Evolutionary conservation across 2,888 invertebrate genomes (phyloP), one percentile per base, ranked within the genome.

Genomic region (Caenorhabditis sp.): DNA sequence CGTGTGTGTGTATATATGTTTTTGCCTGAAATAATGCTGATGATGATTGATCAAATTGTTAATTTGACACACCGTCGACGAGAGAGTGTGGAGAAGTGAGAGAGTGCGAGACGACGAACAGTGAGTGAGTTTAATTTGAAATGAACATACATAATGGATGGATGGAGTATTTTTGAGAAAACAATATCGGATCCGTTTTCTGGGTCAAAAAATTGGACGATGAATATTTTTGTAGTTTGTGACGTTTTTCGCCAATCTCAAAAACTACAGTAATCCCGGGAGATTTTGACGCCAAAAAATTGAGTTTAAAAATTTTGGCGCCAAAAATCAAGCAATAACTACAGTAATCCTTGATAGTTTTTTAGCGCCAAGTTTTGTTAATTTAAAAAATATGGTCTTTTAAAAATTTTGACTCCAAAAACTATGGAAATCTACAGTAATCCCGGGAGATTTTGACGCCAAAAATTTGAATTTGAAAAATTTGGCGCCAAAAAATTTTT

Each of bases 41-140:
- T 50, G 63, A 69, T 69, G 69, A 69, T 69, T 69, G 69, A 69
- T 69, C 69, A 69, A 69, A 63, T 69, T 64, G 63, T 64, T 69
- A 69, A 66, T 66, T 62, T 66, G 67, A 62, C 51, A 62, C 61
- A n/a, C n/a, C n/a, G n/a, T 17, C 53, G 61, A 55, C 60, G 63
- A 57, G 24, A 59, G 49, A 67, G 58, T 57, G 62, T 55, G 68
- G 54, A 53, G 17, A 12, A 58, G 21, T n/a, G 23, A 36, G 58
- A 58, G 58, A 59, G 31, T 12, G 43, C 24, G 43, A 31, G 50
- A n/a, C n/a, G n/a, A n/a, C n/a, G 50, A n/a, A 37, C 27, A n/a
- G 6, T 10, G 6, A 12, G 43, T 43, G 43, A 43, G 10, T 43
- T 43, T 43, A 43, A 43, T 43, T 43, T 43, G 43, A 43, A 43